Conservation (phyloP, 2,113 vertebrate genomes). For the Enhydra lutris region DNA sequence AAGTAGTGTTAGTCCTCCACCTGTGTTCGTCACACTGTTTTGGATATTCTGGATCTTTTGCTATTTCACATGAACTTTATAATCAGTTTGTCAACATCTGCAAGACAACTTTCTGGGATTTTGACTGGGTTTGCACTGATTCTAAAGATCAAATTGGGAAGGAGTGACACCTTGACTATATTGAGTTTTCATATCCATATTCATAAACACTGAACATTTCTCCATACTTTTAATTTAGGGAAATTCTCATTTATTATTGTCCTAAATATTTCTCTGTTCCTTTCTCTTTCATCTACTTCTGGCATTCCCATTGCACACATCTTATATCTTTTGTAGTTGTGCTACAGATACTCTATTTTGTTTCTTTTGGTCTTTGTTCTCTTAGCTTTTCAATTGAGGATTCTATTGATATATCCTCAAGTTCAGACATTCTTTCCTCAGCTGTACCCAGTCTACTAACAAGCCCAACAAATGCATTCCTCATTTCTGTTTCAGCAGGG, state of each 20-base stretch:
- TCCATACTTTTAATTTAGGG: background rate
- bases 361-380: background rate
- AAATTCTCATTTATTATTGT: background rate
- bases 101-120: background rate
- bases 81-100: background rate
- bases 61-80: background rate
- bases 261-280: background rate
- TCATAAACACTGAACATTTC: background rate
- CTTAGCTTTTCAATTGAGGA: background rate
- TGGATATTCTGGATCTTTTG: background rate
- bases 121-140: background rate
- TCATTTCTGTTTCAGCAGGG: background rate
- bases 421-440: background rate
- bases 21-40: background rate
- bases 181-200: background rate
- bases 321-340: background rate
- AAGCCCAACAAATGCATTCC: background rate
- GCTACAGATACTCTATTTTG: background rate
- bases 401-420: background rate
- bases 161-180: background rate
- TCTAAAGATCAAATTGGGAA: background rate
- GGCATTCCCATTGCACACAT: background rate
- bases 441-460: background rate
- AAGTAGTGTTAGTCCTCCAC: background rate
- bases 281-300: background rate